Evolutionary conservation across 2,888 invertebrate species (phyloP).

Genomic region (Bursaphelenchus okinawaensis): DNA sequence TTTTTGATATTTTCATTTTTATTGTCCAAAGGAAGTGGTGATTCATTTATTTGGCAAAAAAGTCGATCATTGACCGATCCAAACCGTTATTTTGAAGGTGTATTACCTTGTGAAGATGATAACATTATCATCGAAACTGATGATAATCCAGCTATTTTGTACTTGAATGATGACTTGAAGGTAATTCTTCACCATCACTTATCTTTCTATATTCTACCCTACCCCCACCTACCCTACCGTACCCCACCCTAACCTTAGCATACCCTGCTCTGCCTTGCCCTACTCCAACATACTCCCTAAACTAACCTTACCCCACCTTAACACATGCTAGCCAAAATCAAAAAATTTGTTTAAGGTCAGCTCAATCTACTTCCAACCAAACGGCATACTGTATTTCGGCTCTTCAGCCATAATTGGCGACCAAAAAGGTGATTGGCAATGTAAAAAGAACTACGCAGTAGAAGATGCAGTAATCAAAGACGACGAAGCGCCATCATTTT

Average conservation of each 20-base stretch:
- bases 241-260: not conserved
- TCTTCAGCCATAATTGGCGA: conserved; percentile 15
- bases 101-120: conserved; percentile 17
- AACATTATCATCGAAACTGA: conserved; percentile 5
- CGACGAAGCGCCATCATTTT: not conserved
- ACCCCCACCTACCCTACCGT: not conserved
- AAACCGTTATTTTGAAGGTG: not conserved
- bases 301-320: not conserved
- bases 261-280: too few species aligned
- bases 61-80: not conserved
- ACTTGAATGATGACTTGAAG: conserved; percentile 9
- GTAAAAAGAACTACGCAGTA: not conserved
- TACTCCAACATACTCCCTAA: too few species aligned
- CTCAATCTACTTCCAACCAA: conserved; percentile 1
- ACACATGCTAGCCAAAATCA: not conserved
- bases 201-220: not conserved
- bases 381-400: conserved; percentile 13
- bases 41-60: not conserved
- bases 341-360: not conserved
- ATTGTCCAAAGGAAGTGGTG: too few species aligned
- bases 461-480: not conserved
- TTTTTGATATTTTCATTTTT: too few species aligned
- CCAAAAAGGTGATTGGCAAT: conserved; percentile 18
- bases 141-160: conserved; percentile 9
- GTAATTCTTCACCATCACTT: not conserved